Evolutionary conservation across 2,888 invertebrate species (phyloP), one percentile per base, ranked within the genome.

Genomic region (Proisotoma minuta): DNA sequence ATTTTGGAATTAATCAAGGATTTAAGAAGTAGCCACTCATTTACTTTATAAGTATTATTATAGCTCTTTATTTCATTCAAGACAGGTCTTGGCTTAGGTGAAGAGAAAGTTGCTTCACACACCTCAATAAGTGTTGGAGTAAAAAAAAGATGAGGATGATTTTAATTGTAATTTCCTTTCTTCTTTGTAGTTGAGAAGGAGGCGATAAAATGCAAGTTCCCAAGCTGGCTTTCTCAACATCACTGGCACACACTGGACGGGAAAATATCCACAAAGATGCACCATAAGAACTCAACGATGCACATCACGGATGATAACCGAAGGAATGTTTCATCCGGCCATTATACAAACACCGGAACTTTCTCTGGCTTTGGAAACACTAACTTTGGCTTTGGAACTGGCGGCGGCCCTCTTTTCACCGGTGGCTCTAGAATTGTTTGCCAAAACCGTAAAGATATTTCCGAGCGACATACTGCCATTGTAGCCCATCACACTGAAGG

Each of bases 191-290:
- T 85, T 61, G 88, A 87, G 74, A 86, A 86, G 71, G 86, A 86
- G 67, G 87, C 87, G 78, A 84, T 84, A 74, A 82, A 84, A 63
- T 90, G 89, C 78, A 86, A 85, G 75, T 89, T 88, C 78, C 89
- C 89, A 0, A 77, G 81, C 20, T 90, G 89, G 89, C 84, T 89
- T 65, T 86, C 87, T 69, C 84, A 86, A 75, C 87, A 88, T 78
- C 86, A 86, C 72, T 90, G 89, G 90, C 84, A 86, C 78, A 87
- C 87, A 62, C 78, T 90, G 61, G 88, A 89, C 75, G 86, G 87
- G 74, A 80, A 83, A 22, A 85, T 84, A 75, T 84, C 84, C 63
- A 89, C 87, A 78, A 87, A 86, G 74, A 87, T 89, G 59, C 86
- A 87, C 18, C 86, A 84, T 63, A 83, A 85, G 73, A 88, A 88